phyloP scores from a whole-genome alignment of 2,888 invertebrate genomes.

The Lochmaea crataegi region DNA sequence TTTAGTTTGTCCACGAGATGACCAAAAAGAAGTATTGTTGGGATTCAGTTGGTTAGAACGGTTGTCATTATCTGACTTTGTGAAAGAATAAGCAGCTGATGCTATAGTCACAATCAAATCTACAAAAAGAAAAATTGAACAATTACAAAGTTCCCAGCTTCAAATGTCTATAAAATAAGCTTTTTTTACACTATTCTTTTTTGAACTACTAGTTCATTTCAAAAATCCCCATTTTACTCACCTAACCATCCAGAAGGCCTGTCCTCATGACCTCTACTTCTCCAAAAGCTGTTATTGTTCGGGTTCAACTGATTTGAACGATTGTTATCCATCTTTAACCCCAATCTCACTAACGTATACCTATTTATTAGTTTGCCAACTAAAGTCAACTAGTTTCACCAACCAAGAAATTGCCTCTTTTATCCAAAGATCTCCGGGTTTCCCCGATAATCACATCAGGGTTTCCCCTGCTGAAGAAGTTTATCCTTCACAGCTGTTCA shows the following conservation, averaged over 20 bases:
- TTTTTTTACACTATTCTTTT: too few species aligned
- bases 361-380: neutral
- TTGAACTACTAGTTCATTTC: too few species aligned
- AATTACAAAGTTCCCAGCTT: neutral
- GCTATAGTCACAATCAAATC: neutral
- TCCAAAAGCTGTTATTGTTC: slow-evolving; percentile 29
- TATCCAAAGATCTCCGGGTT: neutral
- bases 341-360: neutral
- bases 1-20: slow-evolving; percentile 26
- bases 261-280: slow-evolving; percentile 26
- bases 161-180: too few species aligned
- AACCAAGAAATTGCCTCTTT: neutral
- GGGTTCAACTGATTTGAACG: slow-evolving; percentile 40
- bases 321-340: slow-evolving; percentile 27
- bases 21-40: slow-evolving; percentile 23
- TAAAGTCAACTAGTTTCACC: neutral
- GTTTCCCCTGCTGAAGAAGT: neutral
- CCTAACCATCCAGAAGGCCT: slow-evolving; percentile 16
- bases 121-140: neutral
- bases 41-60: slow-evolving; percentile 36
- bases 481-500: neutral
- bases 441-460: neutral
- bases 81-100: neutral
- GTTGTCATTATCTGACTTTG: slow-evolving; percentile 26
- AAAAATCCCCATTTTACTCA: neutral